Percentiles rank a stretch among this genome's conserved stretches.
Conservation (phyloP, 2,797 vertebrate genomes). For the Schizopygopsis pylzovi region DNA sequence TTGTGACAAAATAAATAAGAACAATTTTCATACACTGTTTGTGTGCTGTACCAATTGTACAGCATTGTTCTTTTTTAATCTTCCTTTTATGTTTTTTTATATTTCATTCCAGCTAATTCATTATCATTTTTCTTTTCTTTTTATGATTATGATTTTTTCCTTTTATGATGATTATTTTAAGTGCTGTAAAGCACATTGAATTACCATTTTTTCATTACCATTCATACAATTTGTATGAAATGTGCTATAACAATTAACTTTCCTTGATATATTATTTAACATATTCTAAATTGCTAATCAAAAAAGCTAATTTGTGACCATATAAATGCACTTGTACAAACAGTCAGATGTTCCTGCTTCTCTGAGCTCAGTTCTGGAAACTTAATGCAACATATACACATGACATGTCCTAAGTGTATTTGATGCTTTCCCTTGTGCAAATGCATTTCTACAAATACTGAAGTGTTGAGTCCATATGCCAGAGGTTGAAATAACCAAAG, state of each 20-base stretch:
- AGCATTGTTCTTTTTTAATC: not conserved
- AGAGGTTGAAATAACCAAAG: not conserved
- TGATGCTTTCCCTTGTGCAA: not conserved
- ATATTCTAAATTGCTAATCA: not conserved
- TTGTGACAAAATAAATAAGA: too few species aligned
- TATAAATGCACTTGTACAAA: too few species aligned
- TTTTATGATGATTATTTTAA: too few species aligned
- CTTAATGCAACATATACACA: not conserved
- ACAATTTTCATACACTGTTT: not conserved
- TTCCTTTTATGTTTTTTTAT: not conserved
- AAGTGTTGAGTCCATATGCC: not conserved
- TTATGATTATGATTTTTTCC: not conserved
- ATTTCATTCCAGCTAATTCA: too few species aligned
- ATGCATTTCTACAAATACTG: not conserved
- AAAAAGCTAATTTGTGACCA: not conserved
- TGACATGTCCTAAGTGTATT: not conserved
- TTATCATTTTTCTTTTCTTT: not conserved
- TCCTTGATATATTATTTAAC: not conserved
- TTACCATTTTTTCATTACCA: too few species aligned
- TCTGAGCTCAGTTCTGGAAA: too few species aligned
- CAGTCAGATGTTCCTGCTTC: not conserved
- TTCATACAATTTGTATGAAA: not conserved
- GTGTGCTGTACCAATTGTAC: not conserved
- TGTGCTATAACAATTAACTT: not conserved
- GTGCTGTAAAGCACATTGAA: too few species aligned